These are phyloP conservation scores for Camelus bactrianus DNA, from an alignment of 2,113 vertebrate species.

Conservation along the genomic window DNA sequence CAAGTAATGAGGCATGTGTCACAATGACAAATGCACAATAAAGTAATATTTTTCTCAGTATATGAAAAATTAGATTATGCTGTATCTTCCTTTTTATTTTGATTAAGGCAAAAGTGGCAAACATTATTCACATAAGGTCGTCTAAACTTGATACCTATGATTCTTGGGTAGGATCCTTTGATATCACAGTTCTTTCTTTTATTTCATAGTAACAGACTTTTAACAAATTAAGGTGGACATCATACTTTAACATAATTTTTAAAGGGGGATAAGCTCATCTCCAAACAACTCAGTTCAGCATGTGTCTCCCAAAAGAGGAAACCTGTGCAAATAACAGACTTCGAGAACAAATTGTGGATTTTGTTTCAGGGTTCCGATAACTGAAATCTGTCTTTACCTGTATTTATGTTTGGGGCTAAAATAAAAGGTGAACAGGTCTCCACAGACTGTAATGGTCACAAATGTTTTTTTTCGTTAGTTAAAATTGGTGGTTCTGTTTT, in stretches of 20 bases:
- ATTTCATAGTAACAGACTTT: slow-evolving; percentile 44
- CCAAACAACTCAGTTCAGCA: neutral
- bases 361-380: slow-evolving; percentile 3
- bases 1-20: neutral
- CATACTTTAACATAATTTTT: slow-evolving; percentile 46
- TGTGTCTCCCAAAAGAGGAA: slow-evolving; percentile 46
- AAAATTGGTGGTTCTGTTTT: slow-evolving; percentile 39
- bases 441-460: neutral
- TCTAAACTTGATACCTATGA: slow-evolving; percentile 47
- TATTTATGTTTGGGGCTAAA: neutral
- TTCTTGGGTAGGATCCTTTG: slow-evolving; percentile 13
- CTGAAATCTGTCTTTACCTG: neutral
- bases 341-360: slow-evolving; percentile 39
- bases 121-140: slow-evolving; percentile 25
- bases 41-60: slow-evolving; percentile 6
- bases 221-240: slow-evolving; percentile 45
- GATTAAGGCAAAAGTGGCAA: slow-evolving; percentile 32
- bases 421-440: neutral
- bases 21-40: neutral
- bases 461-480: neutral
- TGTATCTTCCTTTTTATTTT: slow-evolving; percentile 49
- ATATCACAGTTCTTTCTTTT: slow-evolving; percentile 50
- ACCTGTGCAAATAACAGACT: neutral
- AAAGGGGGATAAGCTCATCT: neutral
- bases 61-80: neutral